Conservation (phyloP, 2,888 invertebrate species). For the Caenorhabditis becei region DNA sequence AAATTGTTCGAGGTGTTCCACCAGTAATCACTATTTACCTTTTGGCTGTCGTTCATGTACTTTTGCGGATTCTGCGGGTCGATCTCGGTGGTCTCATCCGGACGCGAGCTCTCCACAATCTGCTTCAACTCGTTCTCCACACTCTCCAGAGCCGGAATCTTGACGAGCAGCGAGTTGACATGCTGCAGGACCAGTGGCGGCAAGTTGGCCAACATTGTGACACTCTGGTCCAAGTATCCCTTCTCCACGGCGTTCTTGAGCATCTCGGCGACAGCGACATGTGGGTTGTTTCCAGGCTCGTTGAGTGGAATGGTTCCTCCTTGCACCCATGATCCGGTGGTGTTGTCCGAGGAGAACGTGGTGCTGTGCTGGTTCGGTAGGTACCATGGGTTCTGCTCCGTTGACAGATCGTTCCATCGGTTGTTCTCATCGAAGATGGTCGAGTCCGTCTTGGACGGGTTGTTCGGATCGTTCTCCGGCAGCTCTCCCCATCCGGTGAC, state of each 20-base stretch:
- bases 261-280: conserved; percentile 64
- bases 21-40: conserved; percentile 46
- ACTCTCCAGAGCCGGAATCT: conserved; percentile 67
- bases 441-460: conserved; percentile 64
- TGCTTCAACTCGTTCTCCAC: conserved; percentile 66
- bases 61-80: conserved; percentile 64
- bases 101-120: conserved; percentile 62
- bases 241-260: conserved; percentile 71
- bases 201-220: conserved; percentile 61
- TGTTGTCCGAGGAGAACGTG: conserved; percentile 34
- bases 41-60: conserved; percentile 73
- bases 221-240: conserved; percentile 68
- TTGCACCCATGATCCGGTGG: conserved; percentile 59
- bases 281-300: conserved; percentile 53
- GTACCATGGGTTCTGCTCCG: conserved; percentile 70
- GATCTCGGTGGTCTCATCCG: conserved; percentile 53
- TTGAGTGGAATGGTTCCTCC: conserved; percentile 64
- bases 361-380: conserved; percentile 50
- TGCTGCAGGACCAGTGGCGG: conserved; percentile 61
- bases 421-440: conserved; percentile 51
- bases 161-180: conserved; percentile 61
- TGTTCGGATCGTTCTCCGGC: conserved; percentile 75
- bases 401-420: conserved; percentile 66
- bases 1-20: not conserved
- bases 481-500: conserved; percentile 76